Base-by-base conservation (phyloP, 2,113 vertebrate species). In the Syrrhaptes paradoxus region DNA sequence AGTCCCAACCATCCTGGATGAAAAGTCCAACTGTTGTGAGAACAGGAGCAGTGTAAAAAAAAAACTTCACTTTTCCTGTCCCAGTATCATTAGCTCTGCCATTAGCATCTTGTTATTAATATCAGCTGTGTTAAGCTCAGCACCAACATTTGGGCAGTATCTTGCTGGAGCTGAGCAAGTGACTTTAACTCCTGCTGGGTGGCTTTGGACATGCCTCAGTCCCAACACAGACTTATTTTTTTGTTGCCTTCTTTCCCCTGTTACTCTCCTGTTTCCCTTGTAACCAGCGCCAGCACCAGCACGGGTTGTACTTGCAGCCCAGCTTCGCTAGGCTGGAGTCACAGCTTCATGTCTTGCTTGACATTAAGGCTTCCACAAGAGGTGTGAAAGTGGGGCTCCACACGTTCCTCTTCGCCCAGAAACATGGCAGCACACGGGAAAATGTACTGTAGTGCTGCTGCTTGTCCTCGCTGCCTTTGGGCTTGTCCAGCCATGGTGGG, bases 401-500 rank as follows among this genome's bases (percentile, higher is more conserved):
- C 52, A 9, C 16, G 9, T 20, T 12, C 4, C 26, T 36, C 68
- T 19, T 28, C 34, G 5, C 21, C 31, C 61, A 41, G 45, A 38
- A 89, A 74, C 43, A 3, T 0, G 8, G 43, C 34, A 83, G 43
- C 28, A 20, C 2, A 0, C 1, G 18, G 57, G 22, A 43, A 51
- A 52, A 45, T 1, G 24, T 4, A 10, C 26, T 0, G 0, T 16
- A 4, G 26, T 9, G 28, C 43, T 31, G 52, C 65, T 43, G 32
- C 12, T 29, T 11, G 32, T 51, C 58, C 43, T 57, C 4, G 0
- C 17, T 20, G 36, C 24, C 28, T 38, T 54, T 17, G 41, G 13
- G 8, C 13, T 82, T 16, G 19, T 6, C 11, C 34, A 11, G 49
- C 68, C 29, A 4, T 31, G 7, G 28, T 2, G 26, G 20, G 45